Percentiles rank a stretch among this genome's conserved stretches.
Evolutionary conservation across 2,113 vertebrate genomes (phyloP).

Genomic region (Burhinus bistriatus): DNA sequence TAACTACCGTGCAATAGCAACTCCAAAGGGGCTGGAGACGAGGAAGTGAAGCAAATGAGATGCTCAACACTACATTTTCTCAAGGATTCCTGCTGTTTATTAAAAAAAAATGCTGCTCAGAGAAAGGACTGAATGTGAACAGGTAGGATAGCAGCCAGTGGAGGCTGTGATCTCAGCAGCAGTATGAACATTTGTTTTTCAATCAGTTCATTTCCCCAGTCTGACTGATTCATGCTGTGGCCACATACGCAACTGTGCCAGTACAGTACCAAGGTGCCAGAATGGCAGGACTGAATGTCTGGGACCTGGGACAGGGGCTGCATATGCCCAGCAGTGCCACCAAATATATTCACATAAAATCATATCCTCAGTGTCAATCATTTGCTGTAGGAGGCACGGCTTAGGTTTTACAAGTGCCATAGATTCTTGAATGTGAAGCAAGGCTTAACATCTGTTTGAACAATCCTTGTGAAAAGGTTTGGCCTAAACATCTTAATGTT

Average conservation of each 20-base stretch:
- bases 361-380: rapidly evolving
- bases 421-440: not conserved
- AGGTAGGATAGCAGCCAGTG: not conserved
- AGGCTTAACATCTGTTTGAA: not conserved
- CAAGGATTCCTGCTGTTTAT: not conserved
- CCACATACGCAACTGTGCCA: not conserved
- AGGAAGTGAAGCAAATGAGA: not conserved
- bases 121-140: not conserved
- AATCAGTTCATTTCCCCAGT: not conserved
- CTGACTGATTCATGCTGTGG: not conserved
- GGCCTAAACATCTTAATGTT: not conserved
- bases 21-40: not conserved
- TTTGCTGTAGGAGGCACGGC: not conserved
- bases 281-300: not conserved
- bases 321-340: rapidly evolving
- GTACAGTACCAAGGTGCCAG: not conserved
- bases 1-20: not conserved
- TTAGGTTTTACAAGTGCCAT: not conserved
- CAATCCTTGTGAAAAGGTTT: not conserved
- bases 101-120: not conserved
- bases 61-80: not conserved
- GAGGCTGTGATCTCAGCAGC: not conserved
- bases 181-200: not conserved
- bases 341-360: not conserved
- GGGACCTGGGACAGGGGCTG: not conserved